phyloP scores from a whole-genome alignment of 2,113 vertebrate genomes.

The Electrona antarctica region DNA sequence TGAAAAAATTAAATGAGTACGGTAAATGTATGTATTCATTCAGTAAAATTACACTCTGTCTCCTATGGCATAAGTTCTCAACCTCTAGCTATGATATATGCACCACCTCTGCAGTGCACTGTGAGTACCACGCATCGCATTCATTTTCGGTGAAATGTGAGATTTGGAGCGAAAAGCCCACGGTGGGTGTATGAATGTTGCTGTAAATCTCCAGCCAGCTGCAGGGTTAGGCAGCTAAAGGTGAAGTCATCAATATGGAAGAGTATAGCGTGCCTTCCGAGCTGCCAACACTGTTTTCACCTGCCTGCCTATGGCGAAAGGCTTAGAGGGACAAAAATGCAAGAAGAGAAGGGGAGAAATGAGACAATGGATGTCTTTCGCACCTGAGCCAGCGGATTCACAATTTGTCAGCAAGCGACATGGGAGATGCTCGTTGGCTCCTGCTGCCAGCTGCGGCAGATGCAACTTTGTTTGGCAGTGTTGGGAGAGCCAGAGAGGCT shows the following conservation, averaged over 20 bases:
- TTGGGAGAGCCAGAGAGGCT: conserved; percentile 26
- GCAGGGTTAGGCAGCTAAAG: conserved; percentile 43
- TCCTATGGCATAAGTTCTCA: background rate
- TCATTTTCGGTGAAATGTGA: conserved; percentile 65
- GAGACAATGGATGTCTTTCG: conserved; percentile 9
- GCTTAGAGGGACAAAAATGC: no score
- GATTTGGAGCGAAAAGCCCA: conserved; percentile 52
- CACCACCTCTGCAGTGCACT: conserved; percentile 53
- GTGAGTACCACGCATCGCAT: conserved; percentile 41
- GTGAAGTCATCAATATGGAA: conserved; percentile 29
- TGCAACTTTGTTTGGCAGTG: conserved; percentile 50
- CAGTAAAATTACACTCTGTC: no score
- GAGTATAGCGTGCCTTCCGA: no score
- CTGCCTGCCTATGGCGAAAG: conserved; percentile 23
- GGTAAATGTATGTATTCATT: no score
- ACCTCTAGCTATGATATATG: conserved; percentile 44
- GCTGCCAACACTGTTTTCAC: background rate
- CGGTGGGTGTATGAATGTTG: conserved; percentile 57
- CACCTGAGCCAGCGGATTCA: conserved; percentile 32
- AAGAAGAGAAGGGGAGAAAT: conserved; percentile 1
- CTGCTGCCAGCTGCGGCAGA: conserved; percentile 38
- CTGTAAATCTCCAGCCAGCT: conserved; percentile 54
- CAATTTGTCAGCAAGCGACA: conserved; percentile 39
- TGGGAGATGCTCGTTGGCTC: conserved; percentile 39
- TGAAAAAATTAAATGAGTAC: no score